phyloP scores from a whole-genome alignment of 1,140 invertebrate genomes.

The Caenorhabditis latens region DNA sequence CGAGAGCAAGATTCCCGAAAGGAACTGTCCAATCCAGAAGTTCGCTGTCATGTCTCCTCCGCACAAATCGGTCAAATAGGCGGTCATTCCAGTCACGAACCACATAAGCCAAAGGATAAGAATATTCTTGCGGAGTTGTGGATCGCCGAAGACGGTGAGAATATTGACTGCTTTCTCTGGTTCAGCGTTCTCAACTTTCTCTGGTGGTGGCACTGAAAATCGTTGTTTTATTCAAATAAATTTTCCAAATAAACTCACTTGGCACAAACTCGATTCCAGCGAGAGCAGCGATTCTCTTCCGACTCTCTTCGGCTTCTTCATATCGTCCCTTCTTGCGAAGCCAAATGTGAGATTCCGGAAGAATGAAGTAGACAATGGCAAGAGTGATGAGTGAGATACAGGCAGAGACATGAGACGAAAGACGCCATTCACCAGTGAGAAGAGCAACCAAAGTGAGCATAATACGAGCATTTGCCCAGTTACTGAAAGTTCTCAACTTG shows the following conservation, averaged over 20 bases:
- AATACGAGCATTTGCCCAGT: constrained; percentile 60
- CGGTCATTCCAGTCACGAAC: constrained; percentile 53
- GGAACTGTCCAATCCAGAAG: constrained; percentile 65
- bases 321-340: constrained; percentile 57
- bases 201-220: constrained; percentile 29
- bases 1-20: constrained; percentile 58
- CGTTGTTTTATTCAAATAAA: background rate
- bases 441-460: constrained; percentile 60
- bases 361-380: constrained; percentile 53
- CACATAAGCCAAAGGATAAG: constrained; percentile 59
- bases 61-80: constrained; percentile 57
- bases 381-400: constrained; percentile 58
- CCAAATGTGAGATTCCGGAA: constrained; percentile 62
- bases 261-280: constrained; percentile 60
- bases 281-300: constrained; percentile 51
- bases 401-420: constrained; percentile 58
- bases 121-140: constrained; percentile 55
- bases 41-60: constrained; percentile 63
- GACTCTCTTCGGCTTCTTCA: constrained; percentile 56
- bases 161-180: constrained; percentile 57
- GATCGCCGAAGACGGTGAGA: constrained; percentile 49
- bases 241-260: background rate
- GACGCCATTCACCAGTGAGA: constrained; percentile 62
- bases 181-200: constrained; percentile 14
- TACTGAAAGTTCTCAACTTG: constrained; percentile 62